Percentiles rank a stretch among this genome's conserved stretches.
Conservation (phyloP, 2,797 vertebrate genomes). For the Sebastes itinus region DNA sequence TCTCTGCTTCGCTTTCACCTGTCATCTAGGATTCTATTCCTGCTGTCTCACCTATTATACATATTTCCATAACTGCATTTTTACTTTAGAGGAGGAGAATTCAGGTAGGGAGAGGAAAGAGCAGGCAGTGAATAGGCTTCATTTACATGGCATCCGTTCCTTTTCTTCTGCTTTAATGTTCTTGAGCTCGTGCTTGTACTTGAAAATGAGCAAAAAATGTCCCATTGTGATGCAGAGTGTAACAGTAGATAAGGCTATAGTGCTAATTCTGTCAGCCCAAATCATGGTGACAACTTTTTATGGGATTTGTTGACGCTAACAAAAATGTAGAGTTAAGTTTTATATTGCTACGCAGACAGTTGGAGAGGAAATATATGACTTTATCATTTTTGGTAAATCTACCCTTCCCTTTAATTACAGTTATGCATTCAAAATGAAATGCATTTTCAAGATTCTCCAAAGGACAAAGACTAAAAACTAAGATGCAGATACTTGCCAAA, state of each 20-base stretch:
- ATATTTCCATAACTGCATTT: constrained; percentile 47
- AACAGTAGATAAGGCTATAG: not conserved
- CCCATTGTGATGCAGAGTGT: not conserved
- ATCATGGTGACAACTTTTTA: not conserved
- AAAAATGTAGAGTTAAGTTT: not conserved
- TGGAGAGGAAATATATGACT: not conserved
- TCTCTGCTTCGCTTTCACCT: constrained; percentile 20
- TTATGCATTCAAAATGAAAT: not conserved
- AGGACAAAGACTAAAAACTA: not conserved
- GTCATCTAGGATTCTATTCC: constrained; percentile 24
- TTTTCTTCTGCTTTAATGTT: constrained; percentile 5
- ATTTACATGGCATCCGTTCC: constrained; percentile 17
- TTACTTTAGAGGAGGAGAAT: constrained; percentile 17
- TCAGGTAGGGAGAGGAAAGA: not conserved
- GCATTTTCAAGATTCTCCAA: not conserved
- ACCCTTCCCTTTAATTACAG: not conserved
- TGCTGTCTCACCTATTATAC: constrained; percentile 36
- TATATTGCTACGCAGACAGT: not conserved
- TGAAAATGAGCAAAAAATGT: not conserved
- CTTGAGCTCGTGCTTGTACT: not conserved
- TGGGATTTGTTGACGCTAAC: not conserved
- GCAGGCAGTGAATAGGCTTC: not conserved
- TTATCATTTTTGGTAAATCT: not conserved
- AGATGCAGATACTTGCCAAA: constrained; percentile 23
- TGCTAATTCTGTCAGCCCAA: not conserved